phyloP scores from a whole-genome alignment of 2,797 vertebrate genomes.

The Molossus alvarezi region DNA sequence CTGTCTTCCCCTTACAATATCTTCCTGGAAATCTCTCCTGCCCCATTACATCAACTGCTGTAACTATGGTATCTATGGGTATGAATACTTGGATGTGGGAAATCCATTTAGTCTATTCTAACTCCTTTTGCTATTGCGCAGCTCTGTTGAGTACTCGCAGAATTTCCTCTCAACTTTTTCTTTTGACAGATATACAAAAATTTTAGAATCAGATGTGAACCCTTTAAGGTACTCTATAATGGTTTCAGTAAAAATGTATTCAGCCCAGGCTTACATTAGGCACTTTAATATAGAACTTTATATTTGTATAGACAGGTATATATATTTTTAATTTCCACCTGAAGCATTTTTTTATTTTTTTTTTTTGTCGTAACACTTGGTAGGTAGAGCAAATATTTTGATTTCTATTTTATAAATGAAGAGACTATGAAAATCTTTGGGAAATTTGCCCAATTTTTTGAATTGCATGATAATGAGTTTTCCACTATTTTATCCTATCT shows the following conservation, averaged over 20 bases:
- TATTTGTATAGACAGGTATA: not conserved
- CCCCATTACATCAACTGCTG: accelerated
- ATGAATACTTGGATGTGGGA: not conserved
- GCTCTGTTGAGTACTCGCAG: not conserved
- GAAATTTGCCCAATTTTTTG: not conserved
- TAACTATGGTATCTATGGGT: accelerated
- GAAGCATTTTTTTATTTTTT: not conserved
- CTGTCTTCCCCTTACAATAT: no score
- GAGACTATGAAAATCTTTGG: not conserved
- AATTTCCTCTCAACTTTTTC: not conserved
- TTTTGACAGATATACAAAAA: slow-evolving; percentile 20
- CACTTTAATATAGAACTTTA: not conserved
- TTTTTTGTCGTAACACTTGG: not conserved
- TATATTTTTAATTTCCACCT: not conserved
- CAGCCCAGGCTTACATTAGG: not conserved
- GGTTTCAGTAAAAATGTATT: not conserved
- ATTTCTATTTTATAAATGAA: slow-evolving; percentile 44
- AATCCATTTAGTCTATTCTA: not conserved
- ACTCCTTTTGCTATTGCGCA: not conserved
- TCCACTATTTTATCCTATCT: not conserved
- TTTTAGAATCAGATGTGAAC: not conserved
- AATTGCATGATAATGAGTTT: slow-evolving; percentile 47
- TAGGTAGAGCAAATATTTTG: slow-evolving; percentile 23
- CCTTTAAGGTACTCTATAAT: not conserved
- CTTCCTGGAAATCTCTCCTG: not conserved